phyloP scores from a whole-genome alignment of 2,797 vertebrate genomes.

The Acridotheres tristis region DNA sequence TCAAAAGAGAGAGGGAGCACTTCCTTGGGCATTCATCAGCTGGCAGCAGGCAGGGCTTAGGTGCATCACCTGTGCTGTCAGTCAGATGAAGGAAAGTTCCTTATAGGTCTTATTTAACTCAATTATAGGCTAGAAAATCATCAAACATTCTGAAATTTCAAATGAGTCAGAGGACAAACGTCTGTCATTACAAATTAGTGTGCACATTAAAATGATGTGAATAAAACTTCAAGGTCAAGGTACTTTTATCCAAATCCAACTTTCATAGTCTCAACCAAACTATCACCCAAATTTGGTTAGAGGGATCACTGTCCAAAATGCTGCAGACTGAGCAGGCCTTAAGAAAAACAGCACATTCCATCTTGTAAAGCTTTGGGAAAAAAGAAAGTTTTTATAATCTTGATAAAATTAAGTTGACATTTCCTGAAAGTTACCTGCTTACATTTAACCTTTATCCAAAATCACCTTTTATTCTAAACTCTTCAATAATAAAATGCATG shows the following conservation, averaged over 20 bases:
- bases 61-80: not conserved
- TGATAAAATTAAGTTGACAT: not conserved
- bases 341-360: not conserved
- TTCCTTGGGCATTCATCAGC: not conserved
- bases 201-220: not conserved
- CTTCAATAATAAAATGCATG: not conserved
- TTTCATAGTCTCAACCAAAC: not conserved
- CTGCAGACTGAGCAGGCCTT: not conserved
- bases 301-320: not conserved
- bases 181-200: not conserved
- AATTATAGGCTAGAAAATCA: not conserved
- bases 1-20: not conserved
- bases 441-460: conserved; percentile 3
- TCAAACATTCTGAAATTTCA: not conserved
- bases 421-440: not conserved
- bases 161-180: not conserved
- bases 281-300: not conserved
- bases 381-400: not conserved
- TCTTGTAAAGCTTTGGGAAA: not conserved
- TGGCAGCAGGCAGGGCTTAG: not conserved
- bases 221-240: not conserved
- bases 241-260: not conserved
- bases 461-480: not conserved
- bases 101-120: not conserved
- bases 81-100: not conserved